Conservation (phyloP, 2,797 vertebrate genomes). For the Carcharodon carcharias region DNA sequence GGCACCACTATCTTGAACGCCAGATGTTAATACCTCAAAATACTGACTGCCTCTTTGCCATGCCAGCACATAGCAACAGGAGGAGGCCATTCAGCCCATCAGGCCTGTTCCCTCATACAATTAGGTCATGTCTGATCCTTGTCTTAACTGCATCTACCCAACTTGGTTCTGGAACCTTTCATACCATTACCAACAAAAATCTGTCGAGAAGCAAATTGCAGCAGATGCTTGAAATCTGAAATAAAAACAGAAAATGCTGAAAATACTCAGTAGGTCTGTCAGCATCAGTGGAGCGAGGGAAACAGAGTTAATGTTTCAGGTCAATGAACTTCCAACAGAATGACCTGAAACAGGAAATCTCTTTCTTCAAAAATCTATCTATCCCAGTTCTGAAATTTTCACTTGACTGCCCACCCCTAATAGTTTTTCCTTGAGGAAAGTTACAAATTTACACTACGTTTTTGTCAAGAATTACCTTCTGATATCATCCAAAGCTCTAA, state of each 20-base stretch:
- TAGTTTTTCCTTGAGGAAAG: too few relatives aligned
- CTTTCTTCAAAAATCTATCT: neutral
- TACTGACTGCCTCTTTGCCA: too few relatives aligned
- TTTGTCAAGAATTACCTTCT: too few relatives aligned
- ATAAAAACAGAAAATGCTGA: neutral
- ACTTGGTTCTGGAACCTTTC: neutral
- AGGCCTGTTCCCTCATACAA: neutral
- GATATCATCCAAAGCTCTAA: too few relatives aligned
- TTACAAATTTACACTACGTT: too few relatives aligned
- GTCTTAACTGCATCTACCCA: neutral
- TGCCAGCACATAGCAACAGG: neutral
- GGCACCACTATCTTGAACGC: too few relatives aligned
- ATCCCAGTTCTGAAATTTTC: too few relatives aligned
- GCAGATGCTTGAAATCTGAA: neutral
- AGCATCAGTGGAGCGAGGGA: neutral
- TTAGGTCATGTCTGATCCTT: neutral
- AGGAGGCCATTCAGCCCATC: neutral
- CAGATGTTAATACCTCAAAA: neutral
- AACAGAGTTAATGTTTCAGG: neutral
- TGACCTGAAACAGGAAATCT: neutral
- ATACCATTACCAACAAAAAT: neutral
- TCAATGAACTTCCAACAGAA: neutral
- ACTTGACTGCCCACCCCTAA: too few relatives aligned
- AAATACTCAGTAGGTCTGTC: neutral
- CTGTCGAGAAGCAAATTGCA: neutral